Percentiles rank a stretch among this genome's conserved stretches.
Evolutionary conservation across 2,888 invertebrate genomes (phyloP).

Genomic region (Gari tellinella): DNA sequence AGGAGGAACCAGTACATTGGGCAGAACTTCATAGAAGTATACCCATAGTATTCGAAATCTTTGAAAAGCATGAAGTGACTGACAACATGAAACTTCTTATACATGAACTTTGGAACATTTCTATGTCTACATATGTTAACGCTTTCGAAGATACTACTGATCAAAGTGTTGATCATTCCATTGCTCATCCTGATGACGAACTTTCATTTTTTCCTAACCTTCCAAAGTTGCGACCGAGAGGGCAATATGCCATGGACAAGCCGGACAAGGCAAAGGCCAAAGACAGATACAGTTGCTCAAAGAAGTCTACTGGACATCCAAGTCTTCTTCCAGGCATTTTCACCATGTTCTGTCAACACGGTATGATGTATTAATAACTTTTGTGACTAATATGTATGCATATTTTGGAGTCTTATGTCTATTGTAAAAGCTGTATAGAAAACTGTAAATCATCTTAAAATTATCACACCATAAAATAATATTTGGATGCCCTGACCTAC

Average conservation of each 20-base stretch:
- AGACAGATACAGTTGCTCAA: conserved; percentile 1
- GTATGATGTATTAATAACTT: conserved; percentile 12
- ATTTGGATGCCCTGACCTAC: too few species aligned
- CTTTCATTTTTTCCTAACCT: conserved; percentile 18
- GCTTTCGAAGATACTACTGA: background rate
- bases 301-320: conserved; percentile 24
- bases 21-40: conserved; percentile 2
- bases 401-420: too few species aligned
- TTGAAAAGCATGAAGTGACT: conserved; percentile 9
- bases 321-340: conserved; percentile 40
- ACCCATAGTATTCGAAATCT: conserved; percentile 2
- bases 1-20: conserved; percentile 7
- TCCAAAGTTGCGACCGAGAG: background rate
- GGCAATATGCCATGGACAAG: conserved; percentile 16
- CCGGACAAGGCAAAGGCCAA: conserved; percentile 1
- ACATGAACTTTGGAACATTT: conserved; percentile 4
- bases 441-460: too few species aligned
- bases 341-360: conserved; percentile 40
- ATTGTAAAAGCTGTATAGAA: too few species aligned
- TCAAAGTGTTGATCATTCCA: background rate
- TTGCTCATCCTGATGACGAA: conserved; percentile 2
- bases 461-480: too few species aligned
- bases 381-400: too few species aligned
- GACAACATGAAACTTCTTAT: conserved; percentile 3
- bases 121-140: background rate